Evolutionary conservation across 1,140 invertebrate species (phyloP), one percentile per base, ranked within the genome.

Genomic region (Brachionus rotundiformis): DNA sequence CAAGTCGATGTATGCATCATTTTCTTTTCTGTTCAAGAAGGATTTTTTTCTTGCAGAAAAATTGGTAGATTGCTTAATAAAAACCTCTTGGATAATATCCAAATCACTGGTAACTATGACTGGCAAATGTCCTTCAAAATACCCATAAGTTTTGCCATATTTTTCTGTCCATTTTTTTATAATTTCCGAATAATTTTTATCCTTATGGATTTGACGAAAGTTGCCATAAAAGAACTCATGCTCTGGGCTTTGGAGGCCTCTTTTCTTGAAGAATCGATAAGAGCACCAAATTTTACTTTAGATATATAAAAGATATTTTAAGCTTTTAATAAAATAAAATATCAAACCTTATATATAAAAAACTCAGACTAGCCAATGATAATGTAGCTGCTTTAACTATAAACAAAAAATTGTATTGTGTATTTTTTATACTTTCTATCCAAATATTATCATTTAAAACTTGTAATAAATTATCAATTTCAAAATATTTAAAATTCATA

Each of bases 41-140:
- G 31, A 31, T 68, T 33, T 33, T 83, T 87, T 76, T 31, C 47
- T 41, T 1, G 73, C 73, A 0, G 25, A 31, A 54, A 79, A 79
- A 4, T 79, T 77, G 3, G 25, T 16, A n/a, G 27, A 16, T 33
- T 77, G 41, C 49, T 77, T 49, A 7, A 77, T 77, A 4, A 77
- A 77, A 23, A 77, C 36, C 11, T 77, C 8, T 31, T 77, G 44
- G 3, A 77, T 47, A 31, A 79, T 59, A 11, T 63, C 59, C 0
- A 54, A 29, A 63, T 79, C 76, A n/a, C 36, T 44, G n/a, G 47
- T 54, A 10, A 79, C 49, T 36, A 79, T 36, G 8, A 79, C 29
- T 41, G 76, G 76, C 19, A n/a, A 25, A 36, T 79, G 76, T n/a
- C 76, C 76, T 79, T 79, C 49, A 59, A 61, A 79, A 41, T 61